These are phyloP conservation scores for Electrona antarctica DNA, from an alignment of 2,113 vertebrate species.

Conservation along the genomic window DNA sequence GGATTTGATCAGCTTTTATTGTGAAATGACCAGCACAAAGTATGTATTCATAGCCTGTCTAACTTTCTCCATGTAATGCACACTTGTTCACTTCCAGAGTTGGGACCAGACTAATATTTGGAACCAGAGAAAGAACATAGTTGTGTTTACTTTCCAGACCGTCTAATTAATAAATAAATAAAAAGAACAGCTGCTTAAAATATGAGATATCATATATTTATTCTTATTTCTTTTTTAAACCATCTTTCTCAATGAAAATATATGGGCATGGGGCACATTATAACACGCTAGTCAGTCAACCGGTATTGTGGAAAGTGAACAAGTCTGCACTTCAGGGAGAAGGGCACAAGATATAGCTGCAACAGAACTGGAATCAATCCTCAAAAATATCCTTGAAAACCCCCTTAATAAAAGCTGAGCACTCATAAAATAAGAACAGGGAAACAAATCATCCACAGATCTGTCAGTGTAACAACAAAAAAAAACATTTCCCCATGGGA, in stretches of 20 bases:
- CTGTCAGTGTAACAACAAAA: slow-evolving; percentile 2
- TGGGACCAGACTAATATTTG: background rate
- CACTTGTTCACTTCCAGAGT: background rate
- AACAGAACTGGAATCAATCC: background rate
- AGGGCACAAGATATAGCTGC: background rate
- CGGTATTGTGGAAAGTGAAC: background rate
- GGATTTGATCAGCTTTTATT: background rate
- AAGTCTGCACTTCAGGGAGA: background rate
- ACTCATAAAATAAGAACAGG: slow-evolving; percentile 6
- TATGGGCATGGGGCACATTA: too few relatives aligned
- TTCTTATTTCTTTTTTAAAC: background rate
- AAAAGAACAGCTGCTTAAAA: background rate
- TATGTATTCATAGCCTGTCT: background rate
- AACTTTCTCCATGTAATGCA: background rate
- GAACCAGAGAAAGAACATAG: background rate
- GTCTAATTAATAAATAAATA: background rate
- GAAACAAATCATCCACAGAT: slow-evolving; percentile 14
- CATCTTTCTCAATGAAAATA: too few relatives aligned
- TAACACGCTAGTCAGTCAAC: too few relatives aligned
- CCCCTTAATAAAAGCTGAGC: background rate
- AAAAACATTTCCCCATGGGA: background rate
- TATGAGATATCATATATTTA: background rate
- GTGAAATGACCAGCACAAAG: background rate
- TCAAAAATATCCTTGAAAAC: too few relatives aligned
- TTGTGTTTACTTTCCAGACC: background rate